These are phyloP conservation scores for Falco punctatus DNA, from an alignment of 2,113 vertebrate species.

Conservation along the genomic window DNA sequence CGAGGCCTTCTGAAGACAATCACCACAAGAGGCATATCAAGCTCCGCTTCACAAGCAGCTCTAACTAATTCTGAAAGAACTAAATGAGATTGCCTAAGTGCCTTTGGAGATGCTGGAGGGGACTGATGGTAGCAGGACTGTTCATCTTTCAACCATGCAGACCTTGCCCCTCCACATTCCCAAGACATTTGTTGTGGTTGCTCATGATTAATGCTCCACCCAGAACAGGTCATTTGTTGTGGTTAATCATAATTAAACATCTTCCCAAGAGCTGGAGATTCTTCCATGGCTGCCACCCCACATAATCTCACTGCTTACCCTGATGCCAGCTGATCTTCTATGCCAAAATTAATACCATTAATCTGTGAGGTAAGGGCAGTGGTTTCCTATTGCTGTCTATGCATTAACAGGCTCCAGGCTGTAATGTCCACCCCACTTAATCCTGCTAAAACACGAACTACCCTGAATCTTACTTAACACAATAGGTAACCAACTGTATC, in stretches of 20 bases:
- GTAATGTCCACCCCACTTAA: background rate
- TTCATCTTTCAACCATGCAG: background rate
- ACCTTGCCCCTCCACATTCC: conserved; percentile 26
- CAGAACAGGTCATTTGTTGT: conserved; percentile 43
- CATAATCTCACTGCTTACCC: conserved; percentile 11
- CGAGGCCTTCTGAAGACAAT: background rate
- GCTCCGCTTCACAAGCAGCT: background rate
- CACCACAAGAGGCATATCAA: background rate
- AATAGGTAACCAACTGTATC: background rate
- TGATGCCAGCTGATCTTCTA: background rate
- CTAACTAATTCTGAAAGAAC: background rate
- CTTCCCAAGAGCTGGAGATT: conserved; percentile 53
- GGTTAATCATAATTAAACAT: conserved; percentile 44
- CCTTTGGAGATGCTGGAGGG: background rate
- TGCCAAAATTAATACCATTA: background rate
- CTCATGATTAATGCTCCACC: conserved; percentile 24
- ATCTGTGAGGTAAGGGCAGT: background rate
- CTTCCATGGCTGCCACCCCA: conserved; percentile 9
- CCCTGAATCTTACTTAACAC: background rate
- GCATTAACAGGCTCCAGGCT: background rate
- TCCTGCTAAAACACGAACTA: background rate
- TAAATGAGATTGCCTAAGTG: background rate
- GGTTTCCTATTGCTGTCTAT: background rate
- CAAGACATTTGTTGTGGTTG: conserved; percentile 34
- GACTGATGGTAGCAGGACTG: background rate